phyloP scores from a whole-genome alignment of 2,888 invertebrate genomes.

The Pachycephus smyrnensis region DNA sequence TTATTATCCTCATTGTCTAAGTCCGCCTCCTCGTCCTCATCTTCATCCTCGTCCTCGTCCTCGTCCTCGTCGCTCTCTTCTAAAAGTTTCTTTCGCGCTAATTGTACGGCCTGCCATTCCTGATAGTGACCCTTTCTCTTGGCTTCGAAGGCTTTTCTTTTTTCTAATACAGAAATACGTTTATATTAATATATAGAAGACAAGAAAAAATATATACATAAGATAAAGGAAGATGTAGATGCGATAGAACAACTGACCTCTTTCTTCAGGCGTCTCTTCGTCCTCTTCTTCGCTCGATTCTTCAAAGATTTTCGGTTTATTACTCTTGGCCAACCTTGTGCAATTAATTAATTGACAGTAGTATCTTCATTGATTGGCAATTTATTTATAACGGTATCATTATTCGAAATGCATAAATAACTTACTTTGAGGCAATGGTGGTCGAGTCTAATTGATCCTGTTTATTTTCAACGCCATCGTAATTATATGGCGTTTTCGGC shows the following conservation, averaged over 20 bases:
- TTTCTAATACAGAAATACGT: slow-evolving; percentile 67
- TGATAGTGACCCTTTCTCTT: slow-evolving; percentile 98
- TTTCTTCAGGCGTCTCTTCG: slow-evolving; percentile 69
- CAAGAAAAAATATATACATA: slow-evolving; percentile 14
- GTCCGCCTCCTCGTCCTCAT: slow-evolving; percentile 75
- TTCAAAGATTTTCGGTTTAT: slow-evolving; percentile 68
- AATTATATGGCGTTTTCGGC: slow-evolving; percentile 94
- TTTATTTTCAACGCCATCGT: slow-evolving; percentile 71
- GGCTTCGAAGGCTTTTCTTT: slow-evolving; percentile 86
- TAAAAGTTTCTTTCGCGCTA: slow-evolving; percentile 90
- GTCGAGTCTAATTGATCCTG: slow-evolving; percentile 75
- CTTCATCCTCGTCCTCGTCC: slow-evolving; percentile 68
- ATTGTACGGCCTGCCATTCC: slow-evolving; percentile 94
- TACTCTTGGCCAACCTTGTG: slow-evolving; percentile 63
- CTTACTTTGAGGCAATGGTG: slow-evolving; percentile 82
- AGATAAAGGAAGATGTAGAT: slow-evolving; percentile 5
- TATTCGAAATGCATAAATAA: slow-evolving; percentile 14
- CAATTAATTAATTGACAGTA: not conserved
- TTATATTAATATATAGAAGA: not conserved
- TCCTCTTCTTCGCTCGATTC: slow-evolving; percentile 62
- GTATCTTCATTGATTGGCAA: not conserved
- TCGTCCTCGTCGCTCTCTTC: slow-evolving; percentile 90
- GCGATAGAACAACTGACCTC: slow-evolving; percentile 48
- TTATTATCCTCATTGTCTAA: slow-evolving; percentile 64
- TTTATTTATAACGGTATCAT: not conserved